Evolutionary conservation across 2,888 invertebrate species (phyloP).

Genomic region (Megastigmus dorsalis): DNA sequence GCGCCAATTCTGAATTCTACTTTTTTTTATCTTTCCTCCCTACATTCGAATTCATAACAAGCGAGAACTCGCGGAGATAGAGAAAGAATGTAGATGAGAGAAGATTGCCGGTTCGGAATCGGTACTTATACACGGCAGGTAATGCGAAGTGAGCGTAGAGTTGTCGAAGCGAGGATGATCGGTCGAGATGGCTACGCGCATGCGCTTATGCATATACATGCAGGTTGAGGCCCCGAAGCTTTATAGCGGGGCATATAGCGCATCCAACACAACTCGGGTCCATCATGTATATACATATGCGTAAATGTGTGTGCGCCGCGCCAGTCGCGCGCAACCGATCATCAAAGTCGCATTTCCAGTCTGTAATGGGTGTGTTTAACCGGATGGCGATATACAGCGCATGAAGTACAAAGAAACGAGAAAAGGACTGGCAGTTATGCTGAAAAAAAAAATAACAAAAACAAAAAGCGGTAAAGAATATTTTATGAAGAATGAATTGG

Average conservation of each 20-base stretch:
- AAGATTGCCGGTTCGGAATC: conserved; percentile 10
- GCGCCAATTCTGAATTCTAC: no score
- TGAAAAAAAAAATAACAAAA: background rate
- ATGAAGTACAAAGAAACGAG: conserved; percentile 45
- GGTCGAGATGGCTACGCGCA: no score
- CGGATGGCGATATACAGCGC: conserved; percentile 51
- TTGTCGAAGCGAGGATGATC: conserved; percentile 30
- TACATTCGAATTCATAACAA: no score
- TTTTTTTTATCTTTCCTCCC: no score
- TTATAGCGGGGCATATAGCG: background rate
- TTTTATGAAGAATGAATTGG: no score
- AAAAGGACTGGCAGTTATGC: no score
- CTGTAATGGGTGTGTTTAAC: conserved; percentile 70
- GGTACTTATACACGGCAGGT: no score
- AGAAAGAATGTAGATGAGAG: conserved; percentile 5
- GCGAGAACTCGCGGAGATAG: no score
- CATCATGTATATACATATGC: no score
- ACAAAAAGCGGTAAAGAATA: background rate
- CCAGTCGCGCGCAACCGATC: conserved; percentile 65
- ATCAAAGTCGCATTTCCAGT: conserved; percentile 73
- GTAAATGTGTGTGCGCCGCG: background rate
- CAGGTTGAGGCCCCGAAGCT: background rate
- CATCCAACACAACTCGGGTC: no score
- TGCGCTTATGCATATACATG: background rate
- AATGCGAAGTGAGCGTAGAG: background rate